Evolutionary conservation across 2,888 invertebrate genomes (phyloP), one percentile per base, ranked within the genome.

Genomic region (Punctoribates punctum): DNA sequence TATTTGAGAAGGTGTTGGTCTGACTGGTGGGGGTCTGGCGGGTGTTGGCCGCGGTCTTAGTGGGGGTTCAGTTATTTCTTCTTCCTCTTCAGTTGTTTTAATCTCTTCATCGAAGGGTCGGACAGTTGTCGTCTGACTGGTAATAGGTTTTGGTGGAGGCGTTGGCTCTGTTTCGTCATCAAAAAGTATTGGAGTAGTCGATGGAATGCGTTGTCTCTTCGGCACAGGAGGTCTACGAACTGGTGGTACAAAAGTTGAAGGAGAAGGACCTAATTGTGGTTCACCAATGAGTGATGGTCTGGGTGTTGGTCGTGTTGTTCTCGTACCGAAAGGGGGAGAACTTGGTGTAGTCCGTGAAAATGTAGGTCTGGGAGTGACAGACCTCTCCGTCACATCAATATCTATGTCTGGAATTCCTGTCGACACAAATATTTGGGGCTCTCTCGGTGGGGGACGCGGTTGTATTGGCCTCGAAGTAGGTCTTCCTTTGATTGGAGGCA

Each of bases 171-270:
- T 29, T 13, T 17, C 11, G 15, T 73, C 29, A 17, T 65, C 4
- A 15, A 11, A 17, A 8, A 8, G 13, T 65, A 9, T 23, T 23
- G 73, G n/a, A 15, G 76, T 27, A 73, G 76, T 70, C 1, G 77
- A 73, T 23, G 77, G 73, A 27, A 76, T 23, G 20, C 62, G 74
- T 23, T 70, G 74, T 15, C 73, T 75, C 27, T 75, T 54, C 6
- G 75, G 70, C 29, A 27, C 54, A 1, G 74, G 62, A 1, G 77
- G 78, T 60, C 72, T 67, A 34, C n/a, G 20, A 13, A 74, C 48
- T 29, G 75, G 77, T 42, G 25, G 25, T 3, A 72, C 73, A 48
- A 48, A 70, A 1, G 76, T 60, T 20, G 74, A 27, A 1, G 76
- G 77, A 4, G 29, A 46, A 75, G 75, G 25, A 51, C 8, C n/a